Conservation (phyloP, 1,140 invertebrate species). For the Bombus ignitus region DNA sequence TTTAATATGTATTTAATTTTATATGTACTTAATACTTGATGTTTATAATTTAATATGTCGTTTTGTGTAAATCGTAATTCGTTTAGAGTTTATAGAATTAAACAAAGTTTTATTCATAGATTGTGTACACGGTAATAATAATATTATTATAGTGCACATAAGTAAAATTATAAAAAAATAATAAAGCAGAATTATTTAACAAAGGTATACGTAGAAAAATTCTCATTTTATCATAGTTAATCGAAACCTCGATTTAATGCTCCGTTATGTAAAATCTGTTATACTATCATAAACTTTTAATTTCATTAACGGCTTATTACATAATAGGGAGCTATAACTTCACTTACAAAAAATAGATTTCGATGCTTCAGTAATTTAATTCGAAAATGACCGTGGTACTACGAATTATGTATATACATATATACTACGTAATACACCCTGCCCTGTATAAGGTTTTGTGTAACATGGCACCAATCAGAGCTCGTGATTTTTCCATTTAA, state of each 20-base stretch:
- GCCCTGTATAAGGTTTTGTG: slow-evolving; percentile 7
- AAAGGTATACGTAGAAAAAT: not conserved
- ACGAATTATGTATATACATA: not conserved
- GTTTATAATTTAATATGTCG: not conserved
- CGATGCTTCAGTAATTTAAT: not conserved
- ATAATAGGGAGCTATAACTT: not conserved
- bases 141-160: not conserved
- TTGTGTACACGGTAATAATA: not conserved
- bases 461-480: slow-evolving; percentile 41
- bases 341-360: not conserved
- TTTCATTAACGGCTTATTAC: not conserved
- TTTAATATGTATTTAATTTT: too few relatives aligned
- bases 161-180: not conserved
- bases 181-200: not conserved
- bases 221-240: not conserved
- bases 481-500: slow-evolving; percentile 14
- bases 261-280: not conserved
- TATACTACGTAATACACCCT: not conserved
- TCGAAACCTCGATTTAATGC: not conserved
- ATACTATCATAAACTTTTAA: not conserved
- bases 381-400: not conserved
- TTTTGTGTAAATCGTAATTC: not conserved
- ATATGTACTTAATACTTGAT: too few relatives aligned
- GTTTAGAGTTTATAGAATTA: too few relatives aligned
- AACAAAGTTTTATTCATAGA: too few relatives aligned